Evolutionary conservation across 2,797 vertebrate species (phyloP).

Genomic region (Delichon dasypus): DNA sequence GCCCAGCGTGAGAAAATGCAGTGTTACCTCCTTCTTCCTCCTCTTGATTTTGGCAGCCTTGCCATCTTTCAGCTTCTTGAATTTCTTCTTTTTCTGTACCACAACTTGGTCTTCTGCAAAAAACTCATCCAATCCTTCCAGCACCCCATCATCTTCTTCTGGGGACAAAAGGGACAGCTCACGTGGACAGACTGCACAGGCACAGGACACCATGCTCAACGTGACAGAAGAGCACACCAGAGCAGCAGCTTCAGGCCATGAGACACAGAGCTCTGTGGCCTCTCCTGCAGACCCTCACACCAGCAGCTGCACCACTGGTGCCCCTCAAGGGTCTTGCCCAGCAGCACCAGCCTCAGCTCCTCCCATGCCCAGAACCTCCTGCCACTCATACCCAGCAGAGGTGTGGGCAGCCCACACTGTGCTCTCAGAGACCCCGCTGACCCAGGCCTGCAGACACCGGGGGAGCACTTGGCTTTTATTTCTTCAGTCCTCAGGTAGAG

Average conservation of each 20-base stretch:
- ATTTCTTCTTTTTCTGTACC: slow-evolving; percentile 88
- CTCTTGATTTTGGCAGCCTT: slow-evolving; percentile 89
- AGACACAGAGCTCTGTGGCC: accelerated
- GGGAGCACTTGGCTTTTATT: neutral
- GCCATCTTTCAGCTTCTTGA: slow-evolving; percentile 89
- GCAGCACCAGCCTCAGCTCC: neutral
- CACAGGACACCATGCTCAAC: accelerated
- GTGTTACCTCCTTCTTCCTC: slow-evolving; percentile 91
- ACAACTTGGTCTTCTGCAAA: slow-evolving; percentile 82
- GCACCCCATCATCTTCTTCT: slow-evolving; percentile 89
- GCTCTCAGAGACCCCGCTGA: accelerated
- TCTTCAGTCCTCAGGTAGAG: accelerated
- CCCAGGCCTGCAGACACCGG: accelerated
- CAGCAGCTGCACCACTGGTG: accelerated
- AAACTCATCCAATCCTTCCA: slow-evolving; percentile 87
- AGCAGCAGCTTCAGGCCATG: accelerated
- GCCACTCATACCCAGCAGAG: accelerated
- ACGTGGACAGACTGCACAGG: accelerated
- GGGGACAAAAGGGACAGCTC: slow-evolving; percentile 24
- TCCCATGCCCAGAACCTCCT: neutral
- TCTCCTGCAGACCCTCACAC: neutral
- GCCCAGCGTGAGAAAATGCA: accelerated
- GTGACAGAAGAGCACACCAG: too few relatives aligned
- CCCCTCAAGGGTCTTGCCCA: neutral
- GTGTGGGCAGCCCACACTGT: accelerated